Conservation (phyloP, 2,113 vertebrate genomes). For the Mesocricetus auratus region DNA sequence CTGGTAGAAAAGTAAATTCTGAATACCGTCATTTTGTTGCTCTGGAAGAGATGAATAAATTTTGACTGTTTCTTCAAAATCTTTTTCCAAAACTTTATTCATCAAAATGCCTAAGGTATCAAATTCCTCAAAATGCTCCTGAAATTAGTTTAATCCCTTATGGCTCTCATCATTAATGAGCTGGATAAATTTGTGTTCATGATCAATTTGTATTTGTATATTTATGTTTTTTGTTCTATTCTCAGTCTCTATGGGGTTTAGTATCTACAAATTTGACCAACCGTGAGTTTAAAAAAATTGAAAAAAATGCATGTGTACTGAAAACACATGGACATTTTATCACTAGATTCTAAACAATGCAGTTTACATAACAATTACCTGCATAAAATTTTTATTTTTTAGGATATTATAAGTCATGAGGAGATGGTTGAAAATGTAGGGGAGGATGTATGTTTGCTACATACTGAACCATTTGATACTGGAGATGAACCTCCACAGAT, state of each 20-base stretch:
- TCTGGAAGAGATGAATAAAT: conserved; percentile 7
- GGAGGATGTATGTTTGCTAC: background rate
- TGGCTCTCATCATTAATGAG: background rate
- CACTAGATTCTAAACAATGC: background rate
- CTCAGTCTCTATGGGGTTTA: background rate
- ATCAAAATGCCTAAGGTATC: conserved; percentile 51
- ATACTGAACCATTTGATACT: background rate
- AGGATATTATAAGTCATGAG: background rate
- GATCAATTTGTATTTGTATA: conserved; percentile 30
- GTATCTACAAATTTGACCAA: background rate
- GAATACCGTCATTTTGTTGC: conserved; percentile 2
- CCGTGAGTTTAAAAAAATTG: background rate
- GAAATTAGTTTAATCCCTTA: conserved; percentile 51
- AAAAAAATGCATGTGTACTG: background rate
- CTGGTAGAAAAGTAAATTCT: conserved; percentile 24
- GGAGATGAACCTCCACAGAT: background rate
- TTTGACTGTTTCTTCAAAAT: conserved; percentile 52
- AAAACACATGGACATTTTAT: background rate
- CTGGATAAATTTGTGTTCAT: background rate
- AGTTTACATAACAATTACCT: background rate
- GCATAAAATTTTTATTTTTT: background rate
- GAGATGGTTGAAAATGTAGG: background rate
- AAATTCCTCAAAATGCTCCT: conserved; percentile 34
- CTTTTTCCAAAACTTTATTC: background rate
- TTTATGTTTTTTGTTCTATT: conserved; percentile 21